Evolutionary conservation across 2,888 invertebrate genomes (phyloP).

Genomic region (Spisula solida): DNA sequence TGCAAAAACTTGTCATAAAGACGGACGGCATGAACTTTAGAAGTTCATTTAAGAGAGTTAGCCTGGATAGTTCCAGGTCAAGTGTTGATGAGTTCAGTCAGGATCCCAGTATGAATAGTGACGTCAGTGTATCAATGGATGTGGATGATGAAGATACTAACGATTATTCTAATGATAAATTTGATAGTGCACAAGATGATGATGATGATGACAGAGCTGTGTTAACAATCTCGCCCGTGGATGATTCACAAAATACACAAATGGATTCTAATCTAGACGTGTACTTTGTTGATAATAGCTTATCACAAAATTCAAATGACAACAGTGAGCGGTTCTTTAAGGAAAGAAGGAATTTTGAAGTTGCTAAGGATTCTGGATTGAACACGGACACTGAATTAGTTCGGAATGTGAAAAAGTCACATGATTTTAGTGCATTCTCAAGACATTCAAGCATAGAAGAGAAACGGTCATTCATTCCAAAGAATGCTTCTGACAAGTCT

Average conservation of each 20-base stretch:
- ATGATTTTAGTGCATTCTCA: background rate
- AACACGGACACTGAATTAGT: background rate
- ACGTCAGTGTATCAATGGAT: slow-evolving; percentile 35
- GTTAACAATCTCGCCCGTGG: slow-evolving; percentile 59
- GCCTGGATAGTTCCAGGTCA: slow-evolving; percentile 54
- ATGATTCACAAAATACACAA: slow-evolving; percentile 60
- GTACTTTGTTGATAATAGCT: slow-evolving; percentile 39
- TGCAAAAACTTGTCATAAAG: slow-evolving; percentile 78
- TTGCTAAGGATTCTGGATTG: slow-evolving; percentile 56
- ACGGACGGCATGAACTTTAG: slow-evolving; percentile 78
- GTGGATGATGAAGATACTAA: slow-evolving; percentile 57
- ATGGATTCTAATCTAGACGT: slow-evolving; percentile 40
- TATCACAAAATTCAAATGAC: slow-evolving; percentile 28
- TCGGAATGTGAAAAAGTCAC: slow-evolving; percentile 17
- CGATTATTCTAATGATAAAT: slow-evolving; percentile 50
- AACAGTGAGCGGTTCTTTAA: slow-evolving; percentile 7
- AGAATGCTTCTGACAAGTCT: slow-evolving; percentile 52
- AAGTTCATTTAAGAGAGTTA: slow-evolving; percentile 72
- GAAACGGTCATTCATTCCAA: slow-evolving; percentile 30
- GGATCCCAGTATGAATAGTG: slow-evolving; percentile 20
- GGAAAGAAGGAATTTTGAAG: slow-evolving; percentile 55
- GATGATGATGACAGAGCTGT: slow-evolving; percentile 49
- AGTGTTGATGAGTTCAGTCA: slow-evolving; percentile 44
- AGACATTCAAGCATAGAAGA: slow-evolving; percentile 38
- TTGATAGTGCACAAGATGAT: slow-evolving; percentile 50